These are phyloP conservation scores for Pristionchus fissidentatus DNA, from an alignment of 2,888 invertebrate genomes.

Conservation along the genomic window DNA sequence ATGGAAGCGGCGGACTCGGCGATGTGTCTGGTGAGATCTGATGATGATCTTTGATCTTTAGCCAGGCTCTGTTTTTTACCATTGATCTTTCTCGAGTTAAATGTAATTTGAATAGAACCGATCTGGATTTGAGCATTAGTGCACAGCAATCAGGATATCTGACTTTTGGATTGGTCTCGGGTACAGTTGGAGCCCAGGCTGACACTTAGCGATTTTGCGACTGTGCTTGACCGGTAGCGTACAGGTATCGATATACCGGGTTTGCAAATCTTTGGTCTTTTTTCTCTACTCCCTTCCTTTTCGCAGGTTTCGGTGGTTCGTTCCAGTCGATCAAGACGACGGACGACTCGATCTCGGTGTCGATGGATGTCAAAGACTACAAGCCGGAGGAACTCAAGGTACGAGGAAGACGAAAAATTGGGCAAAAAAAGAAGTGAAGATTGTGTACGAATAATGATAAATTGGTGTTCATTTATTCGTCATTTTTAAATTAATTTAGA, in stretches of 20 bases:
- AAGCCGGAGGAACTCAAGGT: constrained; percentile 66
- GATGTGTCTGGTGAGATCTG: constrained; percentile 28
- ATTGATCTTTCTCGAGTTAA: not conserved
- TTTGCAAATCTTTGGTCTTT: not conserved
- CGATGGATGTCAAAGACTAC: constrained; percentile 60
- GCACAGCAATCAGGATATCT: too few species aligned
- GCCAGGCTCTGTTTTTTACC: not conserved
- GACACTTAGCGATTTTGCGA: too few species aligned
- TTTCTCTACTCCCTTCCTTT: too few species aligned
- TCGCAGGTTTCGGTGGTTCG: constrained; percentile 19
- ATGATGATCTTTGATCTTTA: not conserved
- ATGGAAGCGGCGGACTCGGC: not conserved
- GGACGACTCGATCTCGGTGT: constrained; percentile 59
- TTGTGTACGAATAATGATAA: too few species aligned
- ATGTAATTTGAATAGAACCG: too few species aligned
- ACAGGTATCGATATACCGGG: too few species aligned
- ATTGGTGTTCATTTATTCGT: too few species aligned
- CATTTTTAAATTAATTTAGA: not conserved
- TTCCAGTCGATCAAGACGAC: constrained; percentile 55
- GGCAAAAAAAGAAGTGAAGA: too few species aligned
- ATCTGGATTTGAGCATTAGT: too few species aligned
- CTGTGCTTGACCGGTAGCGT: too few species aligned
- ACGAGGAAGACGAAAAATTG: not conserved
- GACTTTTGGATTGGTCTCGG: too few species aligned
- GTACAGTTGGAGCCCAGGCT: too few species aligned